Percentiles rank a stretch among this genome's conserved stretches.
Evolutionary conservation across 2,888 invertebrate species (phyloP).

Genomic region (Platynereis dumerilii): DNA sequence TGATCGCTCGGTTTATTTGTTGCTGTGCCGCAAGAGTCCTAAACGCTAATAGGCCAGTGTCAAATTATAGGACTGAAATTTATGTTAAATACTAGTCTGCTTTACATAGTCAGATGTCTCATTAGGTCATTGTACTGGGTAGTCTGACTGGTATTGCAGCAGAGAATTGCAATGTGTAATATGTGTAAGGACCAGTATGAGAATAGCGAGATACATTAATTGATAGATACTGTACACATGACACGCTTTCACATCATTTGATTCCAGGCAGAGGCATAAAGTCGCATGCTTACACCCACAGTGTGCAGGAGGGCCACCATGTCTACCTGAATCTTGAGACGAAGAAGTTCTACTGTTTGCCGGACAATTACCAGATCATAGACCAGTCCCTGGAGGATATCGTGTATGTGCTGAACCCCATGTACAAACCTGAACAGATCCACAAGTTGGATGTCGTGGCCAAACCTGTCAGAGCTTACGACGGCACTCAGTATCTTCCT

Average conservation of each 20-base stretch:
- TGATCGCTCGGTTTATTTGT: no score
- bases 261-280: constrained; percentile 83
- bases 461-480: constrained; percentile 91
- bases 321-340: constrained; percentile 97
- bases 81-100: no score
- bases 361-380: constrained; percentile 99
- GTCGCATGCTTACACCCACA: constrained; percentile 99
- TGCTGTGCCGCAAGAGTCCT: no score
- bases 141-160: no score
- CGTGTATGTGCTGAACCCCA: constrained; percentile 96
- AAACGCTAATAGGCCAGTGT: no score
- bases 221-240: not conserved
- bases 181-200: no score
- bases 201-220: no score
- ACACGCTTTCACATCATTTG: not conserved
- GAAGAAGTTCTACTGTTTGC: constrained; percentile 96
- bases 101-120: no score
- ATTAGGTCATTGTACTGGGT: no score
- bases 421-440: constrained; percentile 86
- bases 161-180: no score
- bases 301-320: constrained; percentile 96
- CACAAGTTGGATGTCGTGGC: constrained; percentile 78
- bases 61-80: no score
- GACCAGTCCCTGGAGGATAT: constrained; percentile 96
- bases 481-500: constrained; percentile 94